Evolutionary conservation across 2,888 invertebrate species (phyloP).

Genomic region (Hirtodrosophila confusa): DNA sequence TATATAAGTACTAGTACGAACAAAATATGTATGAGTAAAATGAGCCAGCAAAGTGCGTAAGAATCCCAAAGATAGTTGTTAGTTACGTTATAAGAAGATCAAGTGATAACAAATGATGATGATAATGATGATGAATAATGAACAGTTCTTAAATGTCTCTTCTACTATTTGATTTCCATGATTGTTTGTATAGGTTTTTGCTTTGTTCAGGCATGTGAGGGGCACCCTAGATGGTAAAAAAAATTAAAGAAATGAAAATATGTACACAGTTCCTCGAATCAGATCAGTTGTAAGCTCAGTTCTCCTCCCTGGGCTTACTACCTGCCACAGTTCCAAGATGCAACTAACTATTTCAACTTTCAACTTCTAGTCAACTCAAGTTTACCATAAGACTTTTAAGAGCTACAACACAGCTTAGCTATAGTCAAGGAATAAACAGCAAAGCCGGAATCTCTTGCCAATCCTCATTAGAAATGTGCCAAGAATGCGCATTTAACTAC

Average conservation of each 20-base stretch:
- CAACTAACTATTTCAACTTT: conserved; percentile 37
- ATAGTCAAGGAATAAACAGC: conserved; percentile 1
- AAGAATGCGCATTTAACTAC: conserved; percentile 19
- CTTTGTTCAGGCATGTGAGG: conserved; percentile 38
- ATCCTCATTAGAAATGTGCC: conserved; percentile 21
- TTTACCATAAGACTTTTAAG: conserved; percentile 40
- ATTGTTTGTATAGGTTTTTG: conserved; percentile 18
- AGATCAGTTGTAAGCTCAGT: conserved; percentile 4
- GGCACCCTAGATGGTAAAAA: not conserved
- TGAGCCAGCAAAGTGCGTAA: conserved; percentile 56
- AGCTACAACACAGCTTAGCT: conserved; percentile 6
- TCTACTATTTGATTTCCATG: conserved; percentile 35
- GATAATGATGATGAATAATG: conserved; percentile 29
- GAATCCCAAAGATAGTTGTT: conserved; percentile 78
- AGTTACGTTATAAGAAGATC: conserved; percentile 73
- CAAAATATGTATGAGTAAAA: conserved; percentile 21
- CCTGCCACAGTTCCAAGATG: conserved; percentile 3
- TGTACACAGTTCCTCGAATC: conserved; percentile 17
- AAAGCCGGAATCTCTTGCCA: conserved; percentile 40
- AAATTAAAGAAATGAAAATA: not conserved
- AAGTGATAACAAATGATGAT: conserved; percentile 68
- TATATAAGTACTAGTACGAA: conserved; percentile 30
- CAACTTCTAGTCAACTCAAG: conserved; percentile 60
- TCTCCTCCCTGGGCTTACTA: not conserved
- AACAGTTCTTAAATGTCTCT: conserved; percentile 53